Evolutionary conservation across 2,888 invertebrate species (phyloP), one percentile per base, ranked within the genome.

Genomic region (Drosophila gaucha): DNA sequence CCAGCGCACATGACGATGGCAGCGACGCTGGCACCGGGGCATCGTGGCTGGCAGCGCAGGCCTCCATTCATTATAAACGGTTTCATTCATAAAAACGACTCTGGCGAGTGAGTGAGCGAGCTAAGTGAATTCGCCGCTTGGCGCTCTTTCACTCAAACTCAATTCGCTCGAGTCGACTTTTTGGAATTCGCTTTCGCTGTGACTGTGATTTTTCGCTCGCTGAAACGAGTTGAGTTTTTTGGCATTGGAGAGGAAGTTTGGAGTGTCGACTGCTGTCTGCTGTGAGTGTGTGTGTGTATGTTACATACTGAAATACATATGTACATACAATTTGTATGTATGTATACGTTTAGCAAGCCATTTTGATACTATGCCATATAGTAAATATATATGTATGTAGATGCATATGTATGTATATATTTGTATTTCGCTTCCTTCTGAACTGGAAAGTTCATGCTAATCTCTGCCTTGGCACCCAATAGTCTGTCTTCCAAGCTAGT

Each of bases 41-140:
- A 67, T 67, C 73, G 52, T 39, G 30, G 77, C 55, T 64, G 64
- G 39, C 72, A 51, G 51, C 67, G 77, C 72, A 74, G 70, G 69
- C 80, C 74, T 89, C 86, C 89, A 89, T 89, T 89, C 90, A 90
- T 89, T 88, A 89, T 89, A 88, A 88, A 73, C 73, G 85, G 83
- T 89, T 89, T 89, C 89, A 89, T 89, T 89, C 89, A 89, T 89
- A 89, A 90, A 89, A 89, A 89, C 87, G 71, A 72, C 86, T 74
- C 77, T 76, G 66, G 52, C 57, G 59, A 77, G 68, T 57, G 74
- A 68, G 65, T 59, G 58, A 69, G 69, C 66, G 70, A 43, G 30
- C 30, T n/a, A 43, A 50, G 6, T 6, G 18, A 67, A 71, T 74
- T 70, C 78, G 74, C 74, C 74, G 64, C 33, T 9, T 9, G 35